Conservation (phyloP, 2,888 invertebrate species). For the Cataglyphis cursor region DNA sequence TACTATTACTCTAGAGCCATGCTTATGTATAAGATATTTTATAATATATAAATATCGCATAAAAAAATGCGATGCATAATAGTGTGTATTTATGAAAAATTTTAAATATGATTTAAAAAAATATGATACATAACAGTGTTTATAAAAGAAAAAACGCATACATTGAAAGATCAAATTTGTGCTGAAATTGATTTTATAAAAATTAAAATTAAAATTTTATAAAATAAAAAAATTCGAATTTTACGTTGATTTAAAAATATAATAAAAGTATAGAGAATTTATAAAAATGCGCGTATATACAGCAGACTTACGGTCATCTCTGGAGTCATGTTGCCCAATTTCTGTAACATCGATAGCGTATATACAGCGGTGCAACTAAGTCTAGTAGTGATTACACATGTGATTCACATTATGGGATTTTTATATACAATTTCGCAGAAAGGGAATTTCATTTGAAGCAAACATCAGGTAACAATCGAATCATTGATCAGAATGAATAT, state of each 20-base stretch:
- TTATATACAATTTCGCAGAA: conserved; percentile 26
- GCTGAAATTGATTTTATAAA: conserved; percentile 4
- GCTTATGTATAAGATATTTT: conserved; percentile 26
- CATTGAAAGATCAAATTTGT: background rate
- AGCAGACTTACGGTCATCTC: conserved; percentile 87
- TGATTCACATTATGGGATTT: conserved; percentile 4
- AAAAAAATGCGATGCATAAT: background rate
- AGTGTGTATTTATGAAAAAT: background rate
- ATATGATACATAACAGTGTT: conserved; percentile 11
- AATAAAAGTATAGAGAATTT: background rate
- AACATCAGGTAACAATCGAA: background rate
- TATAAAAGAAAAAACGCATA: background rate
- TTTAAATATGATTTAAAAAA: background rate
- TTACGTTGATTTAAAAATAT: background rate
- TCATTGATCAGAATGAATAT: background rate
- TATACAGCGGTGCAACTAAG: conserved; percentile 86
- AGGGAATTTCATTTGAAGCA: background rate
- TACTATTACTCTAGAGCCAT: conserved; percentile 15
- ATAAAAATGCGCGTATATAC: conserved; percentile 82
- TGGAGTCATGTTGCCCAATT: conserved; percentile 87
- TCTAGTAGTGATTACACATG: conserved; percentile 60
- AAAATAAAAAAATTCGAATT: background rate
- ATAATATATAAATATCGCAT: background rate
- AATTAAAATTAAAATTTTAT: background rate
- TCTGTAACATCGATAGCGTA: conserved; percentile 86